phyloP scores from a whole-genome alignment of 2,888 invertebrate genomes.

The Perdita meconis region DNA sequence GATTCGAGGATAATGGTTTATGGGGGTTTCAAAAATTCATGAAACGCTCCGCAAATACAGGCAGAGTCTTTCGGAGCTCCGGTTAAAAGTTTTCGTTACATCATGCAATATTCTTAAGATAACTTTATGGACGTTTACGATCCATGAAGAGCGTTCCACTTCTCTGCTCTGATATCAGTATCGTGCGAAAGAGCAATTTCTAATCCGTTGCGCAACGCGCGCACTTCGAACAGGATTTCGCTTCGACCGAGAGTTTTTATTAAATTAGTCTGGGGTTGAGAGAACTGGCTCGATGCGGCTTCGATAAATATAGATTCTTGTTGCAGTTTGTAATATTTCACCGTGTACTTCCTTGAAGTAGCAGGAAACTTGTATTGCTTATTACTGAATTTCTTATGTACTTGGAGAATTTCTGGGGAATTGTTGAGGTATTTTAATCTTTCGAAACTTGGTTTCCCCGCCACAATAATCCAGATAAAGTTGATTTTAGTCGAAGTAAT shows the following conservation, averaged over 20 bases:
- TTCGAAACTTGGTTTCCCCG: no score
- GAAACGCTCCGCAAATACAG: not conserved
- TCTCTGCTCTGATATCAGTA: constrained; percentile 2
- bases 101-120: constrained; percentile 15
- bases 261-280: not conserved
- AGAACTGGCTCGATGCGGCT: no score
- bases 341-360: no score
- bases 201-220: constrained; percentile 14
- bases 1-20: not conserved
- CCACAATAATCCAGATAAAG: no score
- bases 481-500: no score
- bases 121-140: constrained; percentile 8
- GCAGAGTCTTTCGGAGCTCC: not conserved
- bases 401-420: no score
- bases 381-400: no score
- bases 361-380: no score
- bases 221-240: not conserved
- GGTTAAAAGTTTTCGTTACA: constrained; percentile 1
- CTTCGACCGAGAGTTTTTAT: constrained; percentile 1
- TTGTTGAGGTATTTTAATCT: no score
- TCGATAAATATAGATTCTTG: no score
- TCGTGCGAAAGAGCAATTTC: constrained; percentile 16
- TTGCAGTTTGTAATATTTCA: no score
- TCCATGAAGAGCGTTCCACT: constrained; percentile 6
- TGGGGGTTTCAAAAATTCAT: constrained; percentile 1